These are phyloP conservation scores for Epinephelus moara DNA, from an alignment of 2,113 vertebrate genomes.

Conservation along the genomic window DNA sequence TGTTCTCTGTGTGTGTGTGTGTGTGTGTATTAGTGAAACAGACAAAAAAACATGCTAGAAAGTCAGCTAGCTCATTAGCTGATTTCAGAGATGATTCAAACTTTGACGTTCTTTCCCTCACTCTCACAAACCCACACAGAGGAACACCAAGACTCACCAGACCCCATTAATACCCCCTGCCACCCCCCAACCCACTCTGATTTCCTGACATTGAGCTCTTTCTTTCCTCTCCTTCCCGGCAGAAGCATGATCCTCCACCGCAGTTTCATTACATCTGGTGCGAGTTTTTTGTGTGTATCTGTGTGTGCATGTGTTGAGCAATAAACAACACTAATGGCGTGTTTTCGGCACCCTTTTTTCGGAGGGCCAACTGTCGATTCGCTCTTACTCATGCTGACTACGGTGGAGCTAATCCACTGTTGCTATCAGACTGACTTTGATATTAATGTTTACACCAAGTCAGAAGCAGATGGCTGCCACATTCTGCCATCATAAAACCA, in stretches of 20 bases:
- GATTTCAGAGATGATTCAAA: slow-evolving; percentile 38
- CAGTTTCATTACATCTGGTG: slow-evolving; percentile 59
- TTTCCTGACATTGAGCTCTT: slow-evolving; percentile 81
- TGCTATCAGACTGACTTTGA: slow-evolving; percentile 28
- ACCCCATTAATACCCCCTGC: slow-evolving; percentile 31
- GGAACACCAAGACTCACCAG: slow-evolving; percentile 58
- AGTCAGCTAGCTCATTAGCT: slow-evolving; percentile 9
- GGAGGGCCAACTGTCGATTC: not conserved
- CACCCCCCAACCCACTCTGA: slow-evolving; percentile 25
- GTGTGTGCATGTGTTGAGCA: slow-evolving; percentile 24
- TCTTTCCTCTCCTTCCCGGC: slow-evolving; percentile 75
- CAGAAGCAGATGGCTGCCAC: slow-evolving; percentile 48
- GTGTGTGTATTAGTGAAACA: slow-evolving; percentile 13
- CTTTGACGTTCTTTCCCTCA: slow-evolving; percentile 11
- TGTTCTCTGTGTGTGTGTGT: not conserved
- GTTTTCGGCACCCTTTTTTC: slow-evolving; percentile 1
- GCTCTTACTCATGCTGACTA: slow-evolving; percentile 21
- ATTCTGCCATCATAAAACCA: slow-evolving; percentile 44
- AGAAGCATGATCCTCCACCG: slow-evolving; percentile 54
- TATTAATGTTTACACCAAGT: slow-evolving; percentile 53
- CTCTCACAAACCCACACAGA: slow-evolving; percentile 30
- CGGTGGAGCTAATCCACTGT: slow-evolving; percentile 9
- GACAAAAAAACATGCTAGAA: slow-evolving; percentile 9
- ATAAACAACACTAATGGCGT: slow-evolving; percentile 33
- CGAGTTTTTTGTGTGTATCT: slow-evolving; percentile 11